Evolutionary conservation across 2,888 invertebrate species (phyloP), one percentile per base, ranked within the genome.

Genomic region (Notodonta ziczac): DNA sequence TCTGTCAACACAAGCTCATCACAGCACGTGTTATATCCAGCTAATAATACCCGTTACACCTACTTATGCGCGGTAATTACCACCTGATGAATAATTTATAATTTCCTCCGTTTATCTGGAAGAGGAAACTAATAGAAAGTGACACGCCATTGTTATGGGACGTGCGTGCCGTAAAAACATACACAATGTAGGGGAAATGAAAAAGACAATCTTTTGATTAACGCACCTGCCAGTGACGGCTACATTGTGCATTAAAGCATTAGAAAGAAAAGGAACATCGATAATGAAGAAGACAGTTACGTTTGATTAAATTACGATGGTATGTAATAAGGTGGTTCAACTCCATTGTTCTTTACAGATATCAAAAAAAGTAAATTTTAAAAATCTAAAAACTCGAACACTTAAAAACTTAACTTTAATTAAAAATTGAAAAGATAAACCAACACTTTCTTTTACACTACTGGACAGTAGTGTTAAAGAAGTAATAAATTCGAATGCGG

Each of bases 51-150:
- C 24, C 12, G 5, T 51, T 16, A 35, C 13, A 53, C 53, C 7
- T 24, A 24, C 24, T 24, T 1, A 74, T 76, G 66, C 65, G 60
- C 65, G 63, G 67, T 63, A 74, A 71, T 69, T 62, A 73, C 57
- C 50, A 24, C n/a, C 55, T 60, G 10, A 51, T 74, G 72, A 69
- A 74, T 74, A 61, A 76, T 76, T 56, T 69, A 76, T 66, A n/a
- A 65, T 69, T 69, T 69, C 75, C 77, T 59, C 63, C 60, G 60
- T 76, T 61, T 66, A 65, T 67, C 60, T 65, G 60, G 46, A 54
- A 62, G 60, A 70, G 78, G 72, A 71, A 77, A 72, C 68, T 72
- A 64, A 65, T 73, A 68, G 70, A 79, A 76, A 75, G 72, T 60
- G 72, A 68, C 71, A 61, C 57, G 56, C 61, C 63, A 81, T 78